Conservation (phyloP, 2,113 vertebrate genomes). For the Xenus cinereus region DNA sequence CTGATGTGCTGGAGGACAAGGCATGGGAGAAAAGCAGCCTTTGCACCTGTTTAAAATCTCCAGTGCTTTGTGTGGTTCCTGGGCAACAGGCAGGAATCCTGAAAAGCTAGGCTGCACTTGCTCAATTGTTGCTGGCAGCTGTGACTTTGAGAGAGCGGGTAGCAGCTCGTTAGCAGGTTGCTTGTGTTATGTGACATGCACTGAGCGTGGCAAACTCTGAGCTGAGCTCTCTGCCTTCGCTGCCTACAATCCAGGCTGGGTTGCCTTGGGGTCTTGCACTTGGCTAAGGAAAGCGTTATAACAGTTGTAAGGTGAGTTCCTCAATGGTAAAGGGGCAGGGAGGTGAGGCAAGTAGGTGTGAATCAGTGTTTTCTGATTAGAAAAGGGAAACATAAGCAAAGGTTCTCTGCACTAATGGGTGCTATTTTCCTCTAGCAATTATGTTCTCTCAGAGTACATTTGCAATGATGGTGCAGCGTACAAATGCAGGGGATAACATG, state of each 20-base stretch:
- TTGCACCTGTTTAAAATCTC: constrained; percentile 75
- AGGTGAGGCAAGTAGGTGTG: neutral
- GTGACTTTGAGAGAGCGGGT: constrained; percentile 49
- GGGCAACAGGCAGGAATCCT: constrained; percentile 76
- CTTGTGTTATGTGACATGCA: constrained; percentile 56
- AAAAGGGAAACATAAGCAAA: neutral
- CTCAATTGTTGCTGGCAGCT: constrained; percentile 74
- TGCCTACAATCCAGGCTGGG: neutral
- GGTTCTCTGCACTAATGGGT: neutral
- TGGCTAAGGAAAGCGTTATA: neutral
- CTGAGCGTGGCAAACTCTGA: constrained; percentile 39
- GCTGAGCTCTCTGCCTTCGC: neutral
- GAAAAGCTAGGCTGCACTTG: constrained; percentile 75
- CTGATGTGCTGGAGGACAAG: constrained; percentile 2
- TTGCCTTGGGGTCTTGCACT: neutral
- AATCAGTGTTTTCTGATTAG: neutral
- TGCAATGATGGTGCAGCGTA: neutral
- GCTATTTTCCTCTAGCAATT: neutral
- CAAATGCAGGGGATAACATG: neutral
- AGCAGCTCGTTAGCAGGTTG: constrained; percentile 72
- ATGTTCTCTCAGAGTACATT: neutral
- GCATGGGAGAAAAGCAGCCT: constrained; percentile 50
- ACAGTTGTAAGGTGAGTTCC: constrained; percentile 34
- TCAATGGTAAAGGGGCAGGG: neutral
- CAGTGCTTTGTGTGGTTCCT: constrained; percentile 71